Conservation (phyloP, 2,113 vertebrate genomes). For the Mus musculus region DNA sequence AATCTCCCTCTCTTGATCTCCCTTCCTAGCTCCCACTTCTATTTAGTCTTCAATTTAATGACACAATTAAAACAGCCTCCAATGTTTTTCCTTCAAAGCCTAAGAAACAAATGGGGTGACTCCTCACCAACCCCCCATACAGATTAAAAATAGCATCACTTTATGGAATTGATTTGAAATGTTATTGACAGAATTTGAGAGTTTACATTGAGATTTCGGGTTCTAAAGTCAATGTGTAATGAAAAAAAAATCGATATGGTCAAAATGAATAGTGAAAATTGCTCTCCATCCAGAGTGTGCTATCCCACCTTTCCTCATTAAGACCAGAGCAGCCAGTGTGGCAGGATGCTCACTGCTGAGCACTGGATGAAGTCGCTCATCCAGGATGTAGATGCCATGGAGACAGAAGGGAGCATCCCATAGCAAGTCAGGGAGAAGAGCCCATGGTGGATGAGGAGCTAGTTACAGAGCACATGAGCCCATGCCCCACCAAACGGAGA, state of each 20-base stretch:
- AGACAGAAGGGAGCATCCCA: not conserved
- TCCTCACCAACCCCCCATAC: not conserved
- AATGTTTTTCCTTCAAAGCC: constrained; percentile 53
- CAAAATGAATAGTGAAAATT: constrained; percentile 31
- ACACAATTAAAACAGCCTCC: constrained; percentile 59
- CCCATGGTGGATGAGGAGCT: not conserved
- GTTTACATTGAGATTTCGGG: not conserved
- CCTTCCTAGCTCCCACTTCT: not conserved
- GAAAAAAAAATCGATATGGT: constrained; percentile 1
- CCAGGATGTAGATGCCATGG: not conserved
- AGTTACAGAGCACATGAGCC: not conserved
- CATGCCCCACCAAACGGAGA: too few relatives aligned
- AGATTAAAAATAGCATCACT: constrained; percentile 3
- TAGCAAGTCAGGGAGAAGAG: not conserved
- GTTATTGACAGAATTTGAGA: constrained; percentile 44
- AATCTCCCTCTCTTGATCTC: constrained; percentile 6
- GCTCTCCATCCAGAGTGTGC: not conserved
- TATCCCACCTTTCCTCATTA: not conserved
- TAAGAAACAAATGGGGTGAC: constrained; percentile 37
- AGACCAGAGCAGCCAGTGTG: not conserved
- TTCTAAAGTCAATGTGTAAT: not conserved
- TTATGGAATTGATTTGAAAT: constrained; percentile 43
- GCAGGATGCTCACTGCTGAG: not conserved
- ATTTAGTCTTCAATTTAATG: constrained; percentile 63
- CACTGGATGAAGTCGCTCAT: not conserved